Evolutionary conservation across 2,888 invertebrate species (phyloP), one percentile per base, ranked within the genome.

Genomic region (Rhopalosiphum nymphaeae): DNA sequence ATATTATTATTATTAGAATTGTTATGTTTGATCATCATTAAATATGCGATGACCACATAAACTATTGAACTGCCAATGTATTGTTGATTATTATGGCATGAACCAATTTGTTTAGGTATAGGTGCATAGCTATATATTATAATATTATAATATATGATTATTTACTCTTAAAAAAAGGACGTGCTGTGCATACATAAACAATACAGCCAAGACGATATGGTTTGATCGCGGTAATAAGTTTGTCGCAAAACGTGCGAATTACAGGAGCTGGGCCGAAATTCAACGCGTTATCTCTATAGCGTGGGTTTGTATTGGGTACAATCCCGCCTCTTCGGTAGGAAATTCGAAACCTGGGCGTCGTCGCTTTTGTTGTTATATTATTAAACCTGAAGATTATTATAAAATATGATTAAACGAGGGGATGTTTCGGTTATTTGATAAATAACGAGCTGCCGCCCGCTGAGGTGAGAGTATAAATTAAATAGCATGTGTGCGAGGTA

Each of bases 381-480:
- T 94, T 94, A 90, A 86, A 94, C 86, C 85, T 25, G 90, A 94
- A 94, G 85, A 94, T 94, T 91, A 91, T 94, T 90, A 94, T 86
- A 94, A 94, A 94, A 94, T 91, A 94, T 91, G 94, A 94, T 94
- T 94, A 94, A 94, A 94, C 90, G 90, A 88, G 93, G 94, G 94
- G 94, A 86, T 90, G 93, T 93, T 93, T 93, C 84, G 53, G 91
- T 86, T 90, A 85, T 94, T 91, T 94, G 91, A 94, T 94, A 94
- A 94, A 94, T 94, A 94, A 94, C 94, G 86, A 94, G 91, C 61
- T 49, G 90, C 93, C 93, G 94, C 94, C 94, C 94, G 94, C 94
- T 91, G 94, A 91, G 94, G 94, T 61, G 94, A 86, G 94, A 91
- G 89, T 90, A 94, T 91, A 94, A 91, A 94, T 94, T 94, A 94